Evolutionary conservation across 2,797 vertebrate genomes (phyloP).

Genomic region (Chiroxiphia lanceolata): DNA sequence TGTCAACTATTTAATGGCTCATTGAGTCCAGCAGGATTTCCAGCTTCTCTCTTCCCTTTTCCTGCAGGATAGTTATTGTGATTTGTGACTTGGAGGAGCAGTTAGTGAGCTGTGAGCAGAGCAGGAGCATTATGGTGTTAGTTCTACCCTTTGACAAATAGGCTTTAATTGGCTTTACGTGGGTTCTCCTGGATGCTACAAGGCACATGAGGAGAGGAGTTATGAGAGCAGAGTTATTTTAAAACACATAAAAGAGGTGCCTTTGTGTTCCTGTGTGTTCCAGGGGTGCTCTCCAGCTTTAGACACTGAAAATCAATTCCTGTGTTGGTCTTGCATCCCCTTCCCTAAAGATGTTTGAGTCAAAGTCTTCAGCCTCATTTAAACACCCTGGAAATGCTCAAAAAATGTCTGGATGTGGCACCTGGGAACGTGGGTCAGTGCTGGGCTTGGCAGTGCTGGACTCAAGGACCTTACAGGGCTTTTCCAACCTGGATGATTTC

Average conservation of each 20-base stretch:
- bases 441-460: not conserved
- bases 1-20: constrained; percentile 70
- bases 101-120: constrained; percentile 38
- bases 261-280: rapidly evolving
- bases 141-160: constrained; percentile 16
- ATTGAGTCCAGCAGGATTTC: constrained; percentile 60
- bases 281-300: not conserved
- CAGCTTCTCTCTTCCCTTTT: constrained; percentile 27
- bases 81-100: constrained; percentile 58
- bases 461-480: too few species aligned
- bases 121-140: not conserved
- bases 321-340: not conserved
- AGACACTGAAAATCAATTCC: not conserved
- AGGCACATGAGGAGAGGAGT: not conserved
- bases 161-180: not conserved
- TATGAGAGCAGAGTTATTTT: rapidly evolving
- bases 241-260: not conserved
- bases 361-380: not conserved
- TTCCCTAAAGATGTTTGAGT: rapidly evolving
- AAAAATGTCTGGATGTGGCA: not conserved
- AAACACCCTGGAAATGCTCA: not conserved
- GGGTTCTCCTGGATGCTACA: not conserved
- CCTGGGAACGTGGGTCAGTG: not conserved
- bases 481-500: too few species aligned
- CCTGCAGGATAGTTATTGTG: constrained; percentile 40